Conservation (phyloP, 2,113 vertebrate species). For the Raja brachyura region DNA sequence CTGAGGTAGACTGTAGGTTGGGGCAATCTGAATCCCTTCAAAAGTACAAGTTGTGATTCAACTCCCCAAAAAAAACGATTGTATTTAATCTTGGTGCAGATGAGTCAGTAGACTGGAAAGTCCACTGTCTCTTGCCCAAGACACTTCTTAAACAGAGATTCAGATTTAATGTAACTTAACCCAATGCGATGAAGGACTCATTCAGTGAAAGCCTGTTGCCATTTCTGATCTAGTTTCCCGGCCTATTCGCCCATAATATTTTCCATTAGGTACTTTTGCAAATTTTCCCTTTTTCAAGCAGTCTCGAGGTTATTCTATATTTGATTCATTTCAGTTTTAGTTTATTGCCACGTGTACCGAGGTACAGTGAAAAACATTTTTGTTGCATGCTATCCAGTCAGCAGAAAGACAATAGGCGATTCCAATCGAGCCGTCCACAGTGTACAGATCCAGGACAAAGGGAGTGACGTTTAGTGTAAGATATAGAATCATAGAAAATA, state of each 20-base stretch:
- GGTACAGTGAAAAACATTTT: too few relatives aligned
- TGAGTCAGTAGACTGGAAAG: slow-evolving; percentile 23
- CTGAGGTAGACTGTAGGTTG: slow-evolving; percentile 3
- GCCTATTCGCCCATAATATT: neutral
- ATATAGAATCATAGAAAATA: too few relatives aligned
- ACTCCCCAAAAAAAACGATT: neutral
- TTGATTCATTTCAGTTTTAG: too few relatives aligned
- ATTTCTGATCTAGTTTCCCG: neutral
- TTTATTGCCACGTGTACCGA: too few relatives aligned
- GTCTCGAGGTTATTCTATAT: neutral
- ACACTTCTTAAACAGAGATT: neutral
- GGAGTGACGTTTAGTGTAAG: too few relatives aligned
- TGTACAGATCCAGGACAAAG: too few relatives aligned
- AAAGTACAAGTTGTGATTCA: neutral
- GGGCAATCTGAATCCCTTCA: neutral
- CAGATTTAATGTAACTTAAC: neutral
- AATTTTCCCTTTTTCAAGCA: neutral
- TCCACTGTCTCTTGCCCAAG: neutral
- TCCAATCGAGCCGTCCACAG: too few relatives aligned
- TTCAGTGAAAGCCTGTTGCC: neutral
- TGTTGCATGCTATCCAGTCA: too few relatives aligned
- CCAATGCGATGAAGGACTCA: neutral
- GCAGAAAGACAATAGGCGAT: too few relatives aligned
- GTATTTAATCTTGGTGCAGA: neutral
- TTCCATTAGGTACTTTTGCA: neutral